Conservation (phyloP, 2,888 invertebrate genomes). For the Drosophila borborema region DNA sequence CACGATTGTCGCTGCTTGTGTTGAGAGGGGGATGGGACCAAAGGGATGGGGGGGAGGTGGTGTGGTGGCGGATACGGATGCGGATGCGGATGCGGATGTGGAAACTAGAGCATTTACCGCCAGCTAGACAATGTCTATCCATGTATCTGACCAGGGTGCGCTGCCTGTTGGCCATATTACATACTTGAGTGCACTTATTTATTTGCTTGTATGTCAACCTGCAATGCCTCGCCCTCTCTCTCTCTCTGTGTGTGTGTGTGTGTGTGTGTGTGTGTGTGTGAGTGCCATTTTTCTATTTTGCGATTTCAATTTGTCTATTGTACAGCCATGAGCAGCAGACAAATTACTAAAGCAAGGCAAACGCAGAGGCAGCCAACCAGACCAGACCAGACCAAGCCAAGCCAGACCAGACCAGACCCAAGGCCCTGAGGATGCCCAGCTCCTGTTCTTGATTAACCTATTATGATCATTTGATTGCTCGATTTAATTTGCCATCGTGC, state of each 20-base stretch:
- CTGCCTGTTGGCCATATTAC: constrained; percentile 69
- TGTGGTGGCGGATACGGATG: neutral
- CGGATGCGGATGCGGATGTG: constrained; percentile 42
- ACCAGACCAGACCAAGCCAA: constrained; percentile 15
- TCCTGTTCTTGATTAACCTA: constrained; percentile 77
- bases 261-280: constrained; percentile 37
- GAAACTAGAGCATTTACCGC: constrained; percentile 41
- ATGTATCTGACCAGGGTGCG: constrained; percentile 62
- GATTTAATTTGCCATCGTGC: constrained; percentile 75
- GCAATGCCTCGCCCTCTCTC: constrained; percentile 37
- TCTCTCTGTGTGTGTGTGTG: constrained; percentile 48
- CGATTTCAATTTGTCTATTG: constrained; percentile 78
- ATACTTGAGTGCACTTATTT: constrained; percentile 80
- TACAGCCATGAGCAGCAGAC: constrained; percentile 44
- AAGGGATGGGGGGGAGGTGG: too few relatives aligned
- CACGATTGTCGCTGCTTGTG: constrained; percentile 63
- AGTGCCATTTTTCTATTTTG: constrained; percentile 19
- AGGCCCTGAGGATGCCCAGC: constrained; percentile 14
- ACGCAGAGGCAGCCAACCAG: constrained; percentile 19
- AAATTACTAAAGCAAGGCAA: constrained; percentile 32
- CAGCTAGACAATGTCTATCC: constrained; percentile 45
- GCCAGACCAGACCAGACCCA: neutral
- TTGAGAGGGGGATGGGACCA: neutral
- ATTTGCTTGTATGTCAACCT: constrained; percentile 76
- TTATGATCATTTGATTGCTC: constrained; percentile 80